phyloP scores from a whole-genome alignment of 2,113 vertebrate species.

The Taxidea taxus region DNA sequence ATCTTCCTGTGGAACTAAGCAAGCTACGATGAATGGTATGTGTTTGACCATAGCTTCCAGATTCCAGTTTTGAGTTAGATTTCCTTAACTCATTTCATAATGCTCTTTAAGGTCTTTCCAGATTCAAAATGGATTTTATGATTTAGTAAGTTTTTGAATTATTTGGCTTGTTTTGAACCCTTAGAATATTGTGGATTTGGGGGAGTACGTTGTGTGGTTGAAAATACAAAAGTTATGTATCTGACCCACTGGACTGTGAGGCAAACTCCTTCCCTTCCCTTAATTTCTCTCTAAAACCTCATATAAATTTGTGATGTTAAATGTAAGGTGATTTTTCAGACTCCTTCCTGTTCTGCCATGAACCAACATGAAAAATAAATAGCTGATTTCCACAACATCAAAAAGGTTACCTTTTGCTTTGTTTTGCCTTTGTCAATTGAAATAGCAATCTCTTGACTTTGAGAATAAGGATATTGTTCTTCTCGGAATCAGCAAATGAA shows the following conservation, averaged over 20 bases:
- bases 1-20: no score
- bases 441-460: not conserved
- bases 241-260: not conserved
- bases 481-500: not conserved
- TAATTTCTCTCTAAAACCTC: not conserved
- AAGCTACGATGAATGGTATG: not conserved
- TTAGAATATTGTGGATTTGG: not conserved
- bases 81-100: not conserved
- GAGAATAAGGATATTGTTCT: not conserved
- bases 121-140: constrained; percentile 7
- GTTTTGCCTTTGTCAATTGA: not conserved
- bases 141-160: not conserved
- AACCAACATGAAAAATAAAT: not conserved
- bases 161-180: not conserved
- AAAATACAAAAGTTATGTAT: not conserved
- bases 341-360: not conserved
- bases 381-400: not conserved
- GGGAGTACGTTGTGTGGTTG: not conserved
- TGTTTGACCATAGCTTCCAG: not conserved
- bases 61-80: not conserved
- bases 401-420: not conserved
- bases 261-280: not conserved
- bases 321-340: not conserved
- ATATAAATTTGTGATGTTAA: not conserved
- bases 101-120: not conserved